Percentiles rank a stretch among this genome's conserved stretches.
phyloP scores from a whole-genome alignment of 1,140 invertebrate species.

The Dreissena polymorpha region DNA sequence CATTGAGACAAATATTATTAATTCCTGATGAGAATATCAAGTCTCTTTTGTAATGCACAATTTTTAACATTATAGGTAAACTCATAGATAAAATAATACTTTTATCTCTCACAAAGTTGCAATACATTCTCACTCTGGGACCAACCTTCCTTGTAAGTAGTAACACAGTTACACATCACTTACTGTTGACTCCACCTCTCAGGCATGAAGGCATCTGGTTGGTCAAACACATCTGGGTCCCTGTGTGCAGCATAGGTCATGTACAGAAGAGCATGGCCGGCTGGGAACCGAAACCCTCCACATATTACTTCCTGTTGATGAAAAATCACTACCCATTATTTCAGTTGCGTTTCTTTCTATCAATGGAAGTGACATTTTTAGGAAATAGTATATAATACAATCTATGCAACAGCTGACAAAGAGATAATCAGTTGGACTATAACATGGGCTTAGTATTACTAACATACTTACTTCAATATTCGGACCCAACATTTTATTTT shows the following conservation, averaged over 20 bases:
- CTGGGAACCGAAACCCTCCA: constrained; percentile 62
- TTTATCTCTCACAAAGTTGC: background rate
- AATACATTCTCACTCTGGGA: background rate
- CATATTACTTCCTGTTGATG: constrained; percentile 56
- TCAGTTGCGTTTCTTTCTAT: background rate
- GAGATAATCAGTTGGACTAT: too few species aligned
- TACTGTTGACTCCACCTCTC: constrained; percentile 63
- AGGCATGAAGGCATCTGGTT: constrained; percentile 65
- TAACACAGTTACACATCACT: constrained; percentile 1
- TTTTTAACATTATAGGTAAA: background rate
- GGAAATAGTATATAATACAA: too few species aligned
- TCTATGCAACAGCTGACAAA: too few species aligned
- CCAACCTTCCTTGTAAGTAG: background rate
- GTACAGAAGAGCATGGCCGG: constrained; percentile 67
- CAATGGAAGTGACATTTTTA: too few species aligned
- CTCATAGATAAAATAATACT: background rate
- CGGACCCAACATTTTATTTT: too few species aligned
- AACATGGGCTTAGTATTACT: too few species aligned
- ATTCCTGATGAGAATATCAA: background rate
- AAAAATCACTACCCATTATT: background rate
- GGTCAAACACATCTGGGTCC: constrained; percentile 64
- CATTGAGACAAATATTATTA: too few species aligned
- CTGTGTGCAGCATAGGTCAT: constrained; percentile 64
- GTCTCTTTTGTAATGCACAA: background rate
- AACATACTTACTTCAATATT: too few species aligned